phyloP scores from a whole-genome alignment of 2,113 vertebrate genomes.

The Glaucidium brasilianum region DNA sequence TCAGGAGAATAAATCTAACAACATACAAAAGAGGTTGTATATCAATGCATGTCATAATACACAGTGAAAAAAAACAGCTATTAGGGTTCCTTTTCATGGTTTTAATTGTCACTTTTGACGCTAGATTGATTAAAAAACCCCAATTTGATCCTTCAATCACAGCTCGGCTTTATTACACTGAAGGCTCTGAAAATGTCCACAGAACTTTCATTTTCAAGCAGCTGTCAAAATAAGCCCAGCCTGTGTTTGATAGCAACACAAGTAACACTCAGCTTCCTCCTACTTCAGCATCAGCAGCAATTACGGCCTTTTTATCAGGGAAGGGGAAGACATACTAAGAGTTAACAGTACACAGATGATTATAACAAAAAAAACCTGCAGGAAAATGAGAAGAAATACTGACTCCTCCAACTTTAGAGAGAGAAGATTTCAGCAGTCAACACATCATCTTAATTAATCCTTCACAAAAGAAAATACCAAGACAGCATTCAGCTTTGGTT shows the following conservation, averaged over 20 bases:
- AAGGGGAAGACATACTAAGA: background rate
- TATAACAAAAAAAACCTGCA: background rate
- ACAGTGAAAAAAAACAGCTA: constrained; percentile 6
- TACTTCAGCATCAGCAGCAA: background rate
- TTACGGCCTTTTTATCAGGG: background rate
- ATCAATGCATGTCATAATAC: constrained; percentile 20
- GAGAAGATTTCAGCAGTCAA: background rate
- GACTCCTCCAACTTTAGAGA: background rate
- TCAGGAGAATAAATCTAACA: constrained; percentile 98
- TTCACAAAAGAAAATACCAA: background rate
- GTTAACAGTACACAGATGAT: background rate
- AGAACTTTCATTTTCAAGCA: constrained; percentile 56
- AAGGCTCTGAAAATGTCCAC: constrained; percentile 57
- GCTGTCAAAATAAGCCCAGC: constrained; percentile 18
- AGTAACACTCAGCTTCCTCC: constrained; percentile 1
- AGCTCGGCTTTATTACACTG: constrained; percentile 48
- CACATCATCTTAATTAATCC: background rate
- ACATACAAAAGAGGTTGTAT: constrained; percentile 26
- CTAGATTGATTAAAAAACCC: constrained; percentile 19
- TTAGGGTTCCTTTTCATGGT: constrained; percentile 53
- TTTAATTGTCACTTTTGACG: constrained; percentile 48
- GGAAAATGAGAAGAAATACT: background rate
- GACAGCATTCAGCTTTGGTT: background rate
- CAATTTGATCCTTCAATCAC: constrained; percentile 62
- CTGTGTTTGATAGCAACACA: constrained; percentile 3